These are phyloP conservation scores for Chaenodraco wilsoni DNA, from an alignment of 2,797 vertebrate genomes.

Conservation along the genomic window DNA sequence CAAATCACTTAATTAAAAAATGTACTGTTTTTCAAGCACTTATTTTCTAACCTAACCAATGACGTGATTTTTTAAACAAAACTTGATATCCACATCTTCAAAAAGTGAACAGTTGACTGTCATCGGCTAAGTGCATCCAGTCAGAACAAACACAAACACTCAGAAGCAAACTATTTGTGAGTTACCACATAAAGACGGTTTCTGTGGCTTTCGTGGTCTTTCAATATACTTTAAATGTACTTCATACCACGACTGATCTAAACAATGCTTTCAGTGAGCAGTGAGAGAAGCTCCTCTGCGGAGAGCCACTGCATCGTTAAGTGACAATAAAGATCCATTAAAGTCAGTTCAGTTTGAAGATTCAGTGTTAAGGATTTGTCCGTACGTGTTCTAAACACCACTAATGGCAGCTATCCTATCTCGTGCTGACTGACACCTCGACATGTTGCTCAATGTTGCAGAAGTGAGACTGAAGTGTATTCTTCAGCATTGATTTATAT, in stretches of 20 bases:
- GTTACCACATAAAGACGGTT: neutral
- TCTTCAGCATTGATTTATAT: neutral
- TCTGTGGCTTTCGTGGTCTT: constrained; percentile 6
- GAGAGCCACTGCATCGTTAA: neutral
- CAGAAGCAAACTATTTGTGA: no score
- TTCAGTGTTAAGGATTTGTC: neutral
- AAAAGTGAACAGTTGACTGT: no score
- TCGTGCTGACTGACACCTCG: neutral
- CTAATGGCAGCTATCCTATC: neutral
- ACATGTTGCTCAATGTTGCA: neutral
- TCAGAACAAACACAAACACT: neutral
- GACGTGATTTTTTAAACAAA: no score
- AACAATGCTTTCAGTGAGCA: neutral
- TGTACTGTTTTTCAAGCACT: no score
- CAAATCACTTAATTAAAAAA: no score
- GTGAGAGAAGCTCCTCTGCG: neutral
- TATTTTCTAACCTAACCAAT: no score
- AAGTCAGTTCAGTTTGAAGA: neutral
- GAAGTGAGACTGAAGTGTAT: constrained; percentile 1
- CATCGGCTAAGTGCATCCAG: no score
- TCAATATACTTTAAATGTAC: neutral
- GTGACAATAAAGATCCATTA: neutral
- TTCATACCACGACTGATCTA: neutral
- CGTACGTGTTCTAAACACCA: neutral
- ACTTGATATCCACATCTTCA: no score